Conservation (phyloP, 2,888 invertebrate species). For the Petrolisthes cinctipes region DNA sequence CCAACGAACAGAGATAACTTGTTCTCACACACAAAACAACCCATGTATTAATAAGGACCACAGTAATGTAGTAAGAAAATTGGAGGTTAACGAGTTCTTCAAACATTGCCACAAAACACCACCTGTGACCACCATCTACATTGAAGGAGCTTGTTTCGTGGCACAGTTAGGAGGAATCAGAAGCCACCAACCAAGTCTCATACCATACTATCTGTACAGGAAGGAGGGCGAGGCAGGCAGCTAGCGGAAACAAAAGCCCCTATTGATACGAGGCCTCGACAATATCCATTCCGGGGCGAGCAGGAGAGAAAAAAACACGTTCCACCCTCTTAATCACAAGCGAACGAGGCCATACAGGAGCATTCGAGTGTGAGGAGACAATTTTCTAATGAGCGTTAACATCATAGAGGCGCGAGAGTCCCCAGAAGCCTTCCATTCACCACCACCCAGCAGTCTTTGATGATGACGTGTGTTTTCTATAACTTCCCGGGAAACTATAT, state of each 20-base stretch:
- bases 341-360: constrained; percentile 46
- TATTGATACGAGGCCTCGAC: constrained; percentile 49
- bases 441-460: constrained; percentile 22
- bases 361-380: constrained; percentile 56
- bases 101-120: too few relatives aligned
- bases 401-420: constrained; percentile 29
- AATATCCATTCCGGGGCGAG: constrained; percentile 54
- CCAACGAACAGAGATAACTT: too few relatives aligned
- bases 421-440: neutral
- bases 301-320: constrained; percentile 34
- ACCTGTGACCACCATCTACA: too few relatives aligned
- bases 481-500: constrained; percentile 10
- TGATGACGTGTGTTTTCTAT: constrained; percentile 24
- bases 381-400: constrained; percentile 58
- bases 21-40: too few relatives aligned
- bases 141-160: too few relatives aligned
- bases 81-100: too few relatives aligned
- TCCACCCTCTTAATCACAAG: constrained; percentile 53
- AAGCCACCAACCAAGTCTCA: too few relatives aligned
- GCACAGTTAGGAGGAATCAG: too few relatives aligned
- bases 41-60: too few relatives aligned
- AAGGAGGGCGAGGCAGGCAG: constrained; percentile 28
- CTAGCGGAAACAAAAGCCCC: constrained; percentile 28
- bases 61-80: too few relatives aligned
- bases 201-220: too few relatives aligned